phyloP scores from a whole-genome alignment of 2,888 invertebrate genomes.

The Drosophila quinaria region DNA sequence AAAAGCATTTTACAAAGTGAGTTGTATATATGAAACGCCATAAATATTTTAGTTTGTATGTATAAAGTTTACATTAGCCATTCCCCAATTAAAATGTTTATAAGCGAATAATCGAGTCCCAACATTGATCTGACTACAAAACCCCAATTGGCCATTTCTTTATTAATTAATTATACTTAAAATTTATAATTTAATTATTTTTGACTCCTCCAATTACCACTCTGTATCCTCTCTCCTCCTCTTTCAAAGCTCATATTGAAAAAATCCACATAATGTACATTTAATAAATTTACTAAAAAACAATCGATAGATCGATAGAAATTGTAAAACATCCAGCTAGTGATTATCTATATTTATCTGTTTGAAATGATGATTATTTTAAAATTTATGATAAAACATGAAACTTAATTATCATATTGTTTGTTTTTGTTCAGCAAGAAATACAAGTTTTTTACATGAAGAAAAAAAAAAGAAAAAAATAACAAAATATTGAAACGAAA shows the following conservation, averaged over 20 bases:
- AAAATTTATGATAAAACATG: constrained; percentile 59
- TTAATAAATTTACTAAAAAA: constrained; percentile 13
- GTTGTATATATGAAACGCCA: constrained; percentile 68
- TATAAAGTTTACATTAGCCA: constrained; percentile 66
- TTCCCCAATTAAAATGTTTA: constrained; percentile 56
- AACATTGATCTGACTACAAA: constrained; percentile 10
- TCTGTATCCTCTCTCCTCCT: constrained; percentile 15
- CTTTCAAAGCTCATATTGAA: constrained; percentile 32
- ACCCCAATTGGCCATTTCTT: constrained; percentile 21
- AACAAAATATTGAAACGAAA: constrained; percentile 67
- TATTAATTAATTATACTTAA: constrained; percentile 18
- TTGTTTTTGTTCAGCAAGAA: constrained; percentile 78
- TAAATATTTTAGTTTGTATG: constrained; percentile 70
- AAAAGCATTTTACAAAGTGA: constrained; percentile 50
- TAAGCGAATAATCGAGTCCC: constrained; percentile 2
- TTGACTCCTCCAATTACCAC: neutral
- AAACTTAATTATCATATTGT: constrained; percentile 76
- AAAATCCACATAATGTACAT: constrained; percentile 18
- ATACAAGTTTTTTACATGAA: constrained; percentile 76
- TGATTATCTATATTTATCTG: constrained; percentile 66
- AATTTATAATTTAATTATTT: constrained; percentile 41
- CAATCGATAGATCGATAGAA: constrained; percentile 3
- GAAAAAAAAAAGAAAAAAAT: constrained; percentile 58
- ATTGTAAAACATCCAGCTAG: constrained; percentile 51
- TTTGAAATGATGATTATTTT: constrained; percentile 78